These are phyloP conservation scores for Marasmarcha lunaedactyla DNA, from an alignment of 2,888 invertebrate genomes.

Conservation along the genomic window DNA sequence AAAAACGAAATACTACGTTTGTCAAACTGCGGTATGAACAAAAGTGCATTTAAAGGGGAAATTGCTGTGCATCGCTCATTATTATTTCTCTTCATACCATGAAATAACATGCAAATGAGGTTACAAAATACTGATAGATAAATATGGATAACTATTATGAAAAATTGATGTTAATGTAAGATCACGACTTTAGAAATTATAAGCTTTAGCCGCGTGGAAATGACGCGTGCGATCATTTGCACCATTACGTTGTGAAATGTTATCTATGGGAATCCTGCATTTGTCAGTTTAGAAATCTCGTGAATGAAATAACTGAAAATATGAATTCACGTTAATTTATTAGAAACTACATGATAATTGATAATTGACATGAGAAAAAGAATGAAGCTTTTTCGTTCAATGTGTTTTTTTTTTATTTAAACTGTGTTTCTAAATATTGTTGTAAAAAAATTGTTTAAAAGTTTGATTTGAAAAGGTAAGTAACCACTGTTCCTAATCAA, in stretches of 20 bases:
- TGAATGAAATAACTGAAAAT: no score
- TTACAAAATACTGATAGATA: constrained; percentile 54
- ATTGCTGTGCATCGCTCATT: not conserved
- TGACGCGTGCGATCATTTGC: constrained; percentile 15
- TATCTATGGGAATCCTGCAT: no score
- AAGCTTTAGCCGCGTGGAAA: constrained; percentile 38
- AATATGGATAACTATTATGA: constrained; percentile 59
- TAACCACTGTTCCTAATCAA: no score
- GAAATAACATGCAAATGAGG: constrained; percentile 58
- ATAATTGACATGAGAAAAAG: no score
- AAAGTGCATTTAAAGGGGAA: not conserved
- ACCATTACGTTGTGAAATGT: not conserved
- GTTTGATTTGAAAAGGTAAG: no score
- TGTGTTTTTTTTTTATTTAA: no score
- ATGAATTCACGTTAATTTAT: no score
- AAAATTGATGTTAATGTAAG: constrained; percentile 49
- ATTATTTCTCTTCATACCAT: constrained; percentile 23
- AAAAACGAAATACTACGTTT: not conserved
- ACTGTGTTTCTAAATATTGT: no score
- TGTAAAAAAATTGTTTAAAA: no score
- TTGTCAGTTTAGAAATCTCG: no score
- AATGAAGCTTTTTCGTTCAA: no score
- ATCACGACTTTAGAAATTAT: constrained; percentile 56
- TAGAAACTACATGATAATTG: no score
- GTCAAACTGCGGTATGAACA: not conserved